These are phyloP conservation scores for Amphipyra tragopoginis DNA, from an alignment of 2,888 invertebrate genomes.

Conservation along the genomic window DNA sequence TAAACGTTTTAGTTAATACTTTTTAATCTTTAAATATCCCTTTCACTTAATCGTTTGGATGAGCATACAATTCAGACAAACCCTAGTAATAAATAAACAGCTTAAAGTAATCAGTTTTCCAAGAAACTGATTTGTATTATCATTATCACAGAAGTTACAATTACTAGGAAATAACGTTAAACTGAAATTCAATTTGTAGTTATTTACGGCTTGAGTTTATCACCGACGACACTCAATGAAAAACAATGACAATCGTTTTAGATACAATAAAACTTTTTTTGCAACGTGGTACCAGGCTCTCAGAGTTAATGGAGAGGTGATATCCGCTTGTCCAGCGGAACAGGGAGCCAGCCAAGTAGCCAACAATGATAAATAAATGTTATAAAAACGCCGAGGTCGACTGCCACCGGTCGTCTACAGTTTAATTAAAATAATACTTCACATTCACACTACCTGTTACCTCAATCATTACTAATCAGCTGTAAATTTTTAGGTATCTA, in stretches of 20 bases:
- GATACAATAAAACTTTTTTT: slow-evolving; percentile 37
- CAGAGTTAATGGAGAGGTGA: slow-evolving; percentile 34
- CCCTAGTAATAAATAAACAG: slow-evolving; percentile 2
- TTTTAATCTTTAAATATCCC: neutral
- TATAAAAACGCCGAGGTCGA: slow-evolving; percentile 55
- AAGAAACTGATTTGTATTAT: slow-evolving; percentile 21
- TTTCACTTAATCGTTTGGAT: neutral
- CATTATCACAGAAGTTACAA: slow-evolving; percentile 6
- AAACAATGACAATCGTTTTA: slow-evolving; percentile 39
- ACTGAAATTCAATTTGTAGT: slow-evolving; percentile 39
- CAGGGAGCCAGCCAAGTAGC: slow-evolving; percentile 31
- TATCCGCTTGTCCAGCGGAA: slow-evolving; percentile 44
- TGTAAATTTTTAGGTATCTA: slow-evolving; percentile 33
- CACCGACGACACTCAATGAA: slow-evolving; percentile 2
- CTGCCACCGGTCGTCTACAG: slow-evolving; percentile 26
- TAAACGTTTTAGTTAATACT: neutral
- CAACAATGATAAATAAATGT: slow-evolving; percentile 41
- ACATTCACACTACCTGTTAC: slow-evolving; percentile 34
- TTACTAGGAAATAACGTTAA: slow-evolving; percentile 30
- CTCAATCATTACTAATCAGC: slow-evolving; percentile 26
- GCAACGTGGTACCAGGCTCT: slow-evolving; percentile 37
- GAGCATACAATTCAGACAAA: slow-evolving; percentile 6
- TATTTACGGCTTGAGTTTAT: slow-evolving; percentile 20
- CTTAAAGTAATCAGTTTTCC: no score
- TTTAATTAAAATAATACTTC: slow-evolving; percentile 41